These are phyloP conservation scores for Knipowitschia caucasica DNA, from an alignment of 2,797 vertebrate species.

Conservation along the genomic window DNA sequence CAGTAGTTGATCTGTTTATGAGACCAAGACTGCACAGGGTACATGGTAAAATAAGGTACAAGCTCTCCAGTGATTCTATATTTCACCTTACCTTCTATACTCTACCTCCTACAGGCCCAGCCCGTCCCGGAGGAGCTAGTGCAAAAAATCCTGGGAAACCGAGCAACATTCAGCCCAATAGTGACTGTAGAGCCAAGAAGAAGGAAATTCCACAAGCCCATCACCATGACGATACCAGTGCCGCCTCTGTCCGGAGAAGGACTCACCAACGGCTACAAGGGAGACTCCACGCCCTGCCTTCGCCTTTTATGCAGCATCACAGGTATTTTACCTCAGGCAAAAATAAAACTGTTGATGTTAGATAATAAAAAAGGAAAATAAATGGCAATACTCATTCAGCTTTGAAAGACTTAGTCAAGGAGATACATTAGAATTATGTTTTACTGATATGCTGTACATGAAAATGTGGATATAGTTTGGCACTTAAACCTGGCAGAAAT, in stretches of 20 bases:
- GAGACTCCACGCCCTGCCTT: constrained; percentile 88
- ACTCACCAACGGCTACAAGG: constrained; percentile 90
- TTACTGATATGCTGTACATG: too few relatives aligned
- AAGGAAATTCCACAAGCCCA: constrained; percentile 98
- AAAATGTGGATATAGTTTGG: too few relatives aligned
- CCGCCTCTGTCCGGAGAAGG: constrained; percentile 93
- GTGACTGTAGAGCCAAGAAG: constrained; percentile 97
- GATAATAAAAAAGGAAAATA: too few relatives aligned
- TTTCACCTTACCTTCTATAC: too few relatives aligned
- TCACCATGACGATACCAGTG: constrained; percentile 98
- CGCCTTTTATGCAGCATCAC: constrained; percentile 98
- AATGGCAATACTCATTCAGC: too few relatives aligned
- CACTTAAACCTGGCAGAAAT: too few relatives aligned
- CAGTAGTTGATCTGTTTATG: too few relatives aligned
- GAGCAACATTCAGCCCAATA: constrained; percentile 97
- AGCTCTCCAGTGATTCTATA: neutral
- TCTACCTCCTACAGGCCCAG: constrained; percentile 86
- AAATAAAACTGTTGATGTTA: neutral
- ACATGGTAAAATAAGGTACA: too few relatives aligned
- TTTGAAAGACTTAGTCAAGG: too few relatives aligned
- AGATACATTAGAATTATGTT: too few relatives aligned
- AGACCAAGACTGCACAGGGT: too few relatives aligned
- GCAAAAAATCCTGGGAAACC: constrained; percentile 93
- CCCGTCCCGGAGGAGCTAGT: constrained; percentile 91
- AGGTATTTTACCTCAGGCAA: constrained; percentile 62